Evolutionary conservation across 1,140 invertebrate genomes (phyloP), one percentile per base, ranked within the genome.

Genomic region (Drosophila bocqueti): DNA sequence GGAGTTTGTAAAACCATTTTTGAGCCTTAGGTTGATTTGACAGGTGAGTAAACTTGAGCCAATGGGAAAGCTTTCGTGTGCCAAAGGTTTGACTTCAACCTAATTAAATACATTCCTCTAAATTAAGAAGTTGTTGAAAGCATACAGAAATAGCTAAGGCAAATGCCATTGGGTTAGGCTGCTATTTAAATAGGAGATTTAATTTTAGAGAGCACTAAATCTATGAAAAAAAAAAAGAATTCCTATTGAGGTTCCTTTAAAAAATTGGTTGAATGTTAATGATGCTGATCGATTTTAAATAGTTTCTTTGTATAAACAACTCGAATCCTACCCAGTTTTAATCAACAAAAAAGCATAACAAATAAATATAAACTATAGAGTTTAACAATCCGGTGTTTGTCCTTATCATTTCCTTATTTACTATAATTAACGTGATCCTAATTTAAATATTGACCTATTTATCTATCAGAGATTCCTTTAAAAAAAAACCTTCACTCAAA

Each of bases 21-120:
- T n/a, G 29, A 65, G 54, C 3, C 50, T 47, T 40, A 55, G 24
- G 15, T 40, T 47, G n/a, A 26, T 26, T 50, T 43, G 34, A 63
- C 80, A 89, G 84, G 83, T 87, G 84, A 87, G 83, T 87, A 83
- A 86, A 69, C 83, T 79, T 55, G 61, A 36, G 61, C 54, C 36
- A 73, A 73, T 15, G 7, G 9, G 5, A 7, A n/a, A 10, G 8
- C 13, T 2, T 29, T 31, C 3, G 4, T n/a, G 4, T 29, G 47
- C 26, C 9, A 18, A 40, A 0, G 13, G 10, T 16, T 52, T 67
- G n/a, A 43, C 36, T 49, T 18, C 16, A 68, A 24, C 26, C 50
- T 15, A 34, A 47, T 47, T 71, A 13, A 40, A 24, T 71, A 47
- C 18, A 50, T 61, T 63, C 16, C 24, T 47, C 10, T 74, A 47